phyloP scores from a whole-genome alignment of 2,888 invertebrate species.

The Elaeidobius kamerunicus region DNA sequence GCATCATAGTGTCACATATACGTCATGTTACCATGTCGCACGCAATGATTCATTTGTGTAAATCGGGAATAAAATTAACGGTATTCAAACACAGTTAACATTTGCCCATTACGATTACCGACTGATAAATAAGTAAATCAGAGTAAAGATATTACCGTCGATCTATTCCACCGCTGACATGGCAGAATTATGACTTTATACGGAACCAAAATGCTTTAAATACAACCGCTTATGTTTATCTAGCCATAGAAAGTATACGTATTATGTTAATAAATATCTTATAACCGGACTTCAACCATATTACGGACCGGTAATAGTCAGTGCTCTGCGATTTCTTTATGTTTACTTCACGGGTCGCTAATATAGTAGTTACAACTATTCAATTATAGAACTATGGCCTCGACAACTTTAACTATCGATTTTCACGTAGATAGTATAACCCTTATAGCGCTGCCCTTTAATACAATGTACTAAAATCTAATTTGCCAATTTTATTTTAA shows the following conservation, averaged over 20 bases:
- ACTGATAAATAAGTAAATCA: constrained; percentile 9
- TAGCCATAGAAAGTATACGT: constrained; percentile 26
- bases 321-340: constrained; percentile 27
- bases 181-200: constrained; percentile 16
- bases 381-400: constrained; percentile 23
- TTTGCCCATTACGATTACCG: background rate
- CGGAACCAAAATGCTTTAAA: constrained; percentile 19
- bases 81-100: constrained; percentile 1
- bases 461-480: too few relatives aligned
- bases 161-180: constrained; percentile 13
- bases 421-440: too few relatives aligned
- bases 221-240: constrained; percentile 23
- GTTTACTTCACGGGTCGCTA: constrained; percentile 27
- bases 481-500: too few relatives aligned
- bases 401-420: too few relatives aligned
- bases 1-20: too few relatives aligned
- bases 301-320: constrained; percentile 17
- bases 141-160: constrained; percentile 14
- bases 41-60: too few relatives aligned
- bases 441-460: too few relatives aligned
- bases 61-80: constrained; percentile 4
- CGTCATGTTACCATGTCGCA: too few relatives aligned
- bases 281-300: constrained; percentile 27
- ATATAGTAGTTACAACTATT: constrained; percentile 29
- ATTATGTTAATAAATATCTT: constrained; percentile 31